Evolutionary conservation across 2,888 invertebrate genomes (phyloP).

Genomic region (Mantis religiosa): DNA sequence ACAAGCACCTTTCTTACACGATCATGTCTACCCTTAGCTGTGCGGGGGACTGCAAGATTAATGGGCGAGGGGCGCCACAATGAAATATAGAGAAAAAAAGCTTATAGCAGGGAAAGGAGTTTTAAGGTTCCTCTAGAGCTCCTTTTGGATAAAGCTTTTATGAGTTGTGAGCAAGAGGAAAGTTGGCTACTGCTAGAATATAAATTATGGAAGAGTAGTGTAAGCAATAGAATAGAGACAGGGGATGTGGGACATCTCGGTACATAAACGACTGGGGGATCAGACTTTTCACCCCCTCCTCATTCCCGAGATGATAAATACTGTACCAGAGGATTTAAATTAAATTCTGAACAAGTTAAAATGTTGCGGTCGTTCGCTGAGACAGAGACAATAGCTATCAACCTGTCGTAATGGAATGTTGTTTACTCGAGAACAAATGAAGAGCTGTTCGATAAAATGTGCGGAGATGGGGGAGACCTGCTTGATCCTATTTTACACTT

Average conservation of each 20-base stretch:
- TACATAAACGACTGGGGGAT: not conserved
- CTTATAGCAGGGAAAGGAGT: conserved; percentile 4
- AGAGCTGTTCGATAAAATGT: not conserved
- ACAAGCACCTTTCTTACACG: not conserved
- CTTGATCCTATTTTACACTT: not conserved
- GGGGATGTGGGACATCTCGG: not conserved
- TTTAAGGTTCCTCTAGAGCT: not conserved
- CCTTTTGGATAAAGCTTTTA: conserved; percentile 28
- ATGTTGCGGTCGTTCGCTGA: not conserved
- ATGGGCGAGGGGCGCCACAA: conserved; percentile 25
- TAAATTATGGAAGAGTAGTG: conserved; percentile 22
- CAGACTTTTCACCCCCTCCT: not conserved
- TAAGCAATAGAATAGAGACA: not conserved
- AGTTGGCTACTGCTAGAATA: conserved; percentile 7
- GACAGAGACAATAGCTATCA: not conserved
- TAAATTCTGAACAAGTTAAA: conserved; percentile 22
- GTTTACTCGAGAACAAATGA: not conserved
- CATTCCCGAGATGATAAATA: conserved; percentile 3
- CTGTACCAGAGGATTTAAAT: conserved; percentile 16
- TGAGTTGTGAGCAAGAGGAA: conserved; percentile 26
- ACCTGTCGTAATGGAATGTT: conserved; percentile 1
- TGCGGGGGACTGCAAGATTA: not conserved
- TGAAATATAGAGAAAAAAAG: conserved; percentile 31
- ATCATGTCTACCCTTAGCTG: not conserved
- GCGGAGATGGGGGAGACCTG: not conserved